Evolutionary conservation across 1,140 invertebrate species (phyloP).

Genomic region (Cylas formicarius): DNA sequence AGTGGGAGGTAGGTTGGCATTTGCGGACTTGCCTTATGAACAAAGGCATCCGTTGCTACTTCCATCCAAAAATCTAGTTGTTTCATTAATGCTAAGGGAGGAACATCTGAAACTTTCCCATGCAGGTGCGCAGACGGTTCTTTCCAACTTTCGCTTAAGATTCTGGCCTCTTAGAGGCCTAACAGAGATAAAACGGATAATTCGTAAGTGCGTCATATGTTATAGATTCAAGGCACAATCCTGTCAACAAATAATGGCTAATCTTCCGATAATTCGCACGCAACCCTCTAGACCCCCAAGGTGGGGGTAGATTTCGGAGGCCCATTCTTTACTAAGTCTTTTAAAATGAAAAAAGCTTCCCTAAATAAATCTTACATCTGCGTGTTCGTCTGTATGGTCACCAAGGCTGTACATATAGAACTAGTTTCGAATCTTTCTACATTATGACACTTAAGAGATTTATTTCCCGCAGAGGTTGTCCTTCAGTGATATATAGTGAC

Average conservation of each 20-base stretch:
- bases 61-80: conserved; percentile 3
- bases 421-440: conserved; percentile 3
- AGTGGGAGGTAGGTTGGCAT: conserved; percentile 4
- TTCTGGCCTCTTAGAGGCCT: conserved; percentile 8
- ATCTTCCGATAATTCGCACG: conserved; percentile 16
- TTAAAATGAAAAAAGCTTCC: background rate
- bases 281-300: conserved; percentile 14
- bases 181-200: conserved; percentile 12
- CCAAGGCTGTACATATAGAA: background rate
- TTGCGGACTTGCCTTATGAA: conserved; percentile 4
- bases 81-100: conserved; percentile 4
- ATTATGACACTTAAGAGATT: background rate
- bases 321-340: conserved; percentile 15
- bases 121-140: conserved; percentile 9
- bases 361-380: background rate
- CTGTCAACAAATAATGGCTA: conserved; percentile 17
- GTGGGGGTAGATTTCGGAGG: conserved; percentile 32
- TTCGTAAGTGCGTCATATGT: too few species aligned
- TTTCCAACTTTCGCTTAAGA: conserved; percentile 12
- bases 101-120: conserved; percentile 10
- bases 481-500: conserved; percentile 31
- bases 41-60: conserved; percentile 9
- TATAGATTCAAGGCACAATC: too few species aligned
- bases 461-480: conserved; percentile 22
- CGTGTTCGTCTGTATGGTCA: background rate